Evolutionary conservation across 2,888 invertebrate species (phyloP), one percentile per base, ranked within the genome.

Genomic region (Nasonovia ribisnigri): DNA sequence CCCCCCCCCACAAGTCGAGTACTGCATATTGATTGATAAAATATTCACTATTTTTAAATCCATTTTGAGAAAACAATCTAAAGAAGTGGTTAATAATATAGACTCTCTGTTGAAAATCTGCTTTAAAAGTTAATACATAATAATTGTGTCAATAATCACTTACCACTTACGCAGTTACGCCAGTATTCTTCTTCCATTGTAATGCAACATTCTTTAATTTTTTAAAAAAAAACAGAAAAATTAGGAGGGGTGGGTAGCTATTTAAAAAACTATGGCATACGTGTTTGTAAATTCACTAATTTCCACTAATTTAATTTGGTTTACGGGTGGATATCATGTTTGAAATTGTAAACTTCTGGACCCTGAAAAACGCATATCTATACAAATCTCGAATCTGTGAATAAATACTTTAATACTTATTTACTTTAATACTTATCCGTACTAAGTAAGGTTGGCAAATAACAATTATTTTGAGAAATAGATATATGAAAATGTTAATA

Each of bases 1-100:
- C 43, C 43, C 43, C 43, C 43, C 43, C 2, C 43, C 43, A 43
- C 43, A 4, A 46, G 8, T 8, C 8, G 46, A 46, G 3, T 8
- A 46, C 46, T 46, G 46, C 0, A 84, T 84, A 84, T 84, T 84
- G 36, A 42, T 84, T 42, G 6, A 42, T 84, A 84, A 84, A 42
- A 84, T 84, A 84, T 42, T 84, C 42, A 42, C 84, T 84, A 42
- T 84, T 84, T 77, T 84, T 84, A 84, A 84, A 84, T 84, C 36
- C 36, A 36, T 84, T 84, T 84, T 84, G 20, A 36, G 36, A 84
- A 84, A 84, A 84, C 36, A 36, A 84, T 84, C 26, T 43, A 43
- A 84, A 8, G 10, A 84, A 43, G 26, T 43, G 84, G 43, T 26
- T 84, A 42, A 43, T 84, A 84, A 43, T 43, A 43, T 43, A 26